Evolutionary conservation across 2,113 vertebrate genomes (phyloP), one percentile per base, ranked within the genome.

Genomic region (Ictalurus punctatus): DNA sequence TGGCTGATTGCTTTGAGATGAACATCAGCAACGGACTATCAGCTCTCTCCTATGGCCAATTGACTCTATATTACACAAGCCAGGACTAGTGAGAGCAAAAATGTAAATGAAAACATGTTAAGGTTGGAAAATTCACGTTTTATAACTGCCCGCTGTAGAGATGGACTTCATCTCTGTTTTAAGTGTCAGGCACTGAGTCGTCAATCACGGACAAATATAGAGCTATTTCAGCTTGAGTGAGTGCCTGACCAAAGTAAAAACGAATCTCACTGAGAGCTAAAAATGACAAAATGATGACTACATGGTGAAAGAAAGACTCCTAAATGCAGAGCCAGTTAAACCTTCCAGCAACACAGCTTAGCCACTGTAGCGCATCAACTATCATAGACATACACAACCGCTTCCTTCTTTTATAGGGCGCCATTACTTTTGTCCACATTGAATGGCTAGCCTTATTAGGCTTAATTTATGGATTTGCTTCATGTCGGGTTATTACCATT

Each of bases 1-100:
- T 76, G 69, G 84, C 90, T 88, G 84, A 88, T 83, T 90, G 82
- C 81, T 78, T 69, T 74, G 86, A 85, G 86, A 90, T 82, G 71
- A 89, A 84, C 48, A 61, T 85, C 69, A 73, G 69, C 81, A 61
- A 86, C 54, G 73, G 84, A 34, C 71, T 84, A 88, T 76, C 79
- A 86, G 34, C 52, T 76, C 79, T 89, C 79, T 89, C 56, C 54
- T 61, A 44, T 40, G 80, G 44, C 69, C 65, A 67, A 12, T 44
- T 80, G 56, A 37, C 19, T 40, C 25, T 86, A 88, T 85, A 87
- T 81, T 63, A 88, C 27, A 71, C 25, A 14, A 74, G 37, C 4
- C 81, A 69, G 52, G 65, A 37, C 86, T 13, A 76, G 30, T 78
- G 69, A 65, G 14, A n/a, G 67, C 44, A 40, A 84, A 56, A 87